Percentiles rank a stretch among this genome's conserved stretches.
Conservation (phyloP, 2,797 vertebrate genomes). For the Rhynchonycteris naso region DNA sequence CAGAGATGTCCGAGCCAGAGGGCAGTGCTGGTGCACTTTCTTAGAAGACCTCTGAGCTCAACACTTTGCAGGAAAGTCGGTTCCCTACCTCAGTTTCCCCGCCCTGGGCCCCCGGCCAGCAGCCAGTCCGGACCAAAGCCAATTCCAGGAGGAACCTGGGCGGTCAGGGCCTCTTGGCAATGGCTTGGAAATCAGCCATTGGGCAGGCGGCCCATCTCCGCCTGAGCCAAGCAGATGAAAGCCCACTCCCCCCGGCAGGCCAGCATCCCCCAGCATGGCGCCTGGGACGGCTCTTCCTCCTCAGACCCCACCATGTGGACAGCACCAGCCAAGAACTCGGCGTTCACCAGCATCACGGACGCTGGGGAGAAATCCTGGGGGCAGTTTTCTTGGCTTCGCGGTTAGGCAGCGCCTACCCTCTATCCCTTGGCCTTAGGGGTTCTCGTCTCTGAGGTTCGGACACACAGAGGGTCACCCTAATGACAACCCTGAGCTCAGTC, state of each 20-base stretch:
- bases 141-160: not conserved
- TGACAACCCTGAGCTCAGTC: not conserved
- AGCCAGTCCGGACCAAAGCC: not conserved
- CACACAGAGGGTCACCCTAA: not conserved
- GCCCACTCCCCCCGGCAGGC: not conserved
- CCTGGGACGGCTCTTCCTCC: not conserved
- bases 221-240: not conserved
- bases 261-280: not conserved
- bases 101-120: not conserved
- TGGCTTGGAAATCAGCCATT: rapidly evolving
- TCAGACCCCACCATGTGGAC: rapidly evolving
- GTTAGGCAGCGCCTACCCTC: not conserved
- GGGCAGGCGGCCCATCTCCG: not conserved
- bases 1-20: not conserved
- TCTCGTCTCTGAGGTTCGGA: not conserved
- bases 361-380: slow-evolving; percentile 36
- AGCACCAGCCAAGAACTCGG: not conserved
- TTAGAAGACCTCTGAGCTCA: not conserved
- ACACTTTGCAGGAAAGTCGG: not conserved
- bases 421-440: slow-evolving; percentile 26
- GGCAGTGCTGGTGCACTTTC: rapidly evolving
- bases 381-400: not conserved
- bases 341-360: not conserved
- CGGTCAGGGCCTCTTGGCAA: not conserved
- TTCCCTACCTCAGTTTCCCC: rapidly evolving